phyloP scores from a whole-genome alignment of 2,797 vertebrate genomes.

The Discoglossus pictus region DNA sequence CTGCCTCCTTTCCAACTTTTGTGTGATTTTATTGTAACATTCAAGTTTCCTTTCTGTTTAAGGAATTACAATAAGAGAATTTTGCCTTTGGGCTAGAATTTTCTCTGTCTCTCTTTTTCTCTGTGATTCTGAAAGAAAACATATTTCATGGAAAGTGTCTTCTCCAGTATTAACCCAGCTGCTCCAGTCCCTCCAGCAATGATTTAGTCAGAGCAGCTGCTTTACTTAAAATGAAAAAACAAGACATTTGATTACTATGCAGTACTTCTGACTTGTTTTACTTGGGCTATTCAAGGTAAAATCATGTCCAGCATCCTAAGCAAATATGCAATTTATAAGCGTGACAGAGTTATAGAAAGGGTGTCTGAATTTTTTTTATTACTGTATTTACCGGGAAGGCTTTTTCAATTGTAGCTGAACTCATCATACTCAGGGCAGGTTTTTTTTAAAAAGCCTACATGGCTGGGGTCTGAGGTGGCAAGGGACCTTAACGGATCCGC shows the following conservation, averaged over 20 bases:
- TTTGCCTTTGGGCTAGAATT: conserved; percentile 29
- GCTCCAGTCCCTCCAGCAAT: conserved; percentile 26
- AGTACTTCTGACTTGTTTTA: neutral
- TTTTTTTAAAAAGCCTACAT: too few relatives aligned
- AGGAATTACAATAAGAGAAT: conserved; percentile 43
- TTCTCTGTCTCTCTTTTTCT: too few relatives aligned
- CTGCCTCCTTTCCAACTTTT: too few relatives aligned
- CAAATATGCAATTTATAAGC: conserved; percentile 57
- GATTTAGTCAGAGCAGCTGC: conserved; percentile 43
- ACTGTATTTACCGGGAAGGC: too few relatives aligned
- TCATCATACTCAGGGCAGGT: too few relatives aligned
- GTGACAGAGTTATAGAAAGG: too few relatives aligned
- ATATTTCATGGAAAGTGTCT: conserved; percentile 44
- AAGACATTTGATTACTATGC: conserved; percentile 30
- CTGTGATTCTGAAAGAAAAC: conserved; percentile 33
- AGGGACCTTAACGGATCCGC: too few relatives aligned
- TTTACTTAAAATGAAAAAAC: conserved; percentile 32
- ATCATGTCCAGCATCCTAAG: neutral
- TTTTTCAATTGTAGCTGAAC: too few relatives aligned
- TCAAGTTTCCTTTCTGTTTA: conserved; percentile 27
- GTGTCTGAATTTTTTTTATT: too few relatives aligned
- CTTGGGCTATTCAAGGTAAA: conserved; percentile 9
- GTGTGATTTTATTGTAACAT: conserved; percentile 28
- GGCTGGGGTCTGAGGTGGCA: too few relatives aligned
- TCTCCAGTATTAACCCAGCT: conserved; percentile 43